Base-by-base conservation (phyloP, 2,888 invertebrate species). In the Agelastica alni region DNA sequence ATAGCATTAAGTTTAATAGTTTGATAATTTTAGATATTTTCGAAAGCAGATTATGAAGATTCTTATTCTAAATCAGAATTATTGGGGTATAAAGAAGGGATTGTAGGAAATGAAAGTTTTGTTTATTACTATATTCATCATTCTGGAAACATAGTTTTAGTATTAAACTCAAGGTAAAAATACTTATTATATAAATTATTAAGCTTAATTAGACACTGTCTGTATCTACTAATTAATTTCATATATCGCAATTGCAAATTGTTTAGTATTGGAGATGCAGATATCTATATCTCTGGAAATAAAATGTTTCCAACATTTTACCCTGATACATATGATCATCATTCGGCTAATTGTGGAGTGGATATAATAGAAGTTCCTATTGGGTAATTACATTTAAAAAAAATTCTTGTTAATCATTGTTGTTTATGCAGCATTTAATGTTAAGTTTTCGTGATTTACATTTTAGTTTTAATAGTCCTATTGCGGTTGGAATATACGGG, bases 301-400 rank as follows among this genome's bases (percentile, higher is more conserved):
- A 53, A 54, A 20, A 44, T 45, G 28, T 41, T 47, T 17, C 63
- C 63, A 3, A 64, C 62, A n/a, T 65, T 59, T 46, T 53, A 61
- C 28, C 59, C 64, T 3, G 55, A 61, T n/a, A 32, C 53, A 9
- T 65, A 65, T 45, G 53, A 52, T 36, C 32, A 63, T 7, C 61
- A 63, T 34, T 64, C 65, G 6, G 64, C 63, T 20, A 65, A 63
- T 18, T 65, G 65, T 52, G 65, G 65, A 18, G 32, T 45, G 14
- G 65, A 65, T 39, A 39, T 56, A 22, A 45, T 65, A 22, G 62
- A 63, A 56, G 51, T 64, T 32, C 59, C 61, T 17, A 42, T 49
- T 41, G 57, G 44, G 65, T 65, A 61, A n/a, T n/a, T n/a, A n/a
- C n/a, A n/a, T n/a, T n/a, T n/a, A n/a, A n/a, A n/a, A n/a, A n/a